Conservation (phyloP, 2,888 invertebrate genomes). For the Mimas tiliae region DNA sequence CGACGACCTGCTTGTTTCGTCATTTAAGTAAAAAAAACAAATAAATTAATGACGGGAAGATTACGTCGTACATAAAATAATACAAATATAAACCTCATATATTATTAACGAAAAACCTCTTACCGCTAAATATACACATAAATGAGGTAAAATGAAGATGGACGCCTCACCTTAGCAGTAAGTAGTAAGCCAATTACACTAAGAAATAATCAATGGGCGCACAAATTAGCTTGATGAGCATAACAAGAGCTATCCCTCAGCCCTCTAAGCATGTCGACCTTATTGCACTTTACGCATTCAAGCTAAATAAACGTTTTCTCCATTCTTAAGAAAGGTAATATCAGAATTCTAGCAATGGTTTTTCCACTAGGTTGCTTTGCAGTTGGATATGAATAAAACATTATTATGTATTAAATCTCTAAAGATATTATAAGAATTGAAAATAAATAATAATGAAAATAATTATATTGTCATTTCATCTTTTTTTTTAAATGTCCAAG, state of each 20-base stretch:
- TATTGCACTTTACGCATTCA: neutral
- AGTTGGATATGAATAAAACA: no score
- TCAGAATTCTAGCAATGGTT: no score
- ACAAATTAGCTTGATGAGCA: constrained; percentile 8
- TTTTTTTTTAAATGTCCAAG: no score
- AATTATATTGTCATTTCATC: no score
- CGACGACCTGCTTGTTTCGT: no score
- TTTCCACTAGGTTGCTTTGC: no score
- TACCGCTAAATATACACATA: constrained; percentile 1
- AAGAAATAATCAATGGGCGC: constrained; percentile 11
- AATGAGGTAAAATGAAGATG: neutral
- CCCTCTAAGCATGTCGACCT: neutral
- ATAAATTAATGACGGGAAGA: no score
- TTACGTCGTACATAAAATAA: neutral
- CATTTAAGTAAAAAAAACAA: no score
- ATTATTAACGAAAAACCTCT: neutral
- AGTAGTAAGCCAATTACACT: constrained; percentile 13
- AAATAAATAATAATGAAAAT: no score
- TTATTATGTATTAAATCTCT: no score
- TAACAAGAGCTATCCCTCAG: neutral
- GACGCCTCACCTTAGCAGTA: constrained; percentile 11
- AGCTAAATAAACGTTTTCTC: neutral
- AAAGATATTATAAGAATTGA: no score
- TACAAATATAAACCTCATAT: no score
- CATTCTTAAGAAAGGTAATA: neutral